Evolutionary conservation across 2,888 invertebrate species (phyloP).

Genomic region (Cryptocephalus primarius): DNA sequence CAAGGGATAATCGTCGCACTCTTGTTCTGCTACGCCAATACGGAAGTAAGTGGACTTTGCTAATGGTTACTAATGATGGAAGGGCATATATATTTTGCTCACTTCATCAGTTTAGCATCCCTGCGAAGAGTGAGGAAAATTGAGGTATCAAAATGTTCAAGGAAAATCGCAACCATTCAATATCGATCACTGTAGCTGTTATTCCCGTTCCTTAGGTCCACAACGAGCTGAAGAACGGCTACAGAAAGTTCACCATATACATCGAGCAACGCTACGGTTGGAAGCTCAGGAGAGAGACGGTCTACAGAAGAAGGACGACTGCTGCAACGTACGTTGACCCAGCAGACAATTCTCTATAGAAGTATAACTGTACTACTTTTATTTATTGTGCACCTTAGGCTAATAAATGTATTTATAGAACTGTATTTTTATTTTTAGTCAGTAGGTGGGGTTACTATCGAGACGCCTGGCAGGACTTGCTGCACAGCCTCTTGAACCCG

Average conservation of each 20-base stretch:
- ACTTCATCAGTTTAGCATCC: too few species aligned
- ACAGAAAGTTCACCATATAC: constrained; percentile 18
- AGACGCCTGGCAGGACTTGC: constrained; percentile 38
- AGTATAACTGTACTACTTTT: too few species aligned
- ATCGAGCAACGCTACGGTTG: constrained; percentile 18
- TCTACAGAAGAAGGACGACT: constrained; percentile 15
- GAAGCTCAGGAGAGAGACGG: constrained; percentile 11
- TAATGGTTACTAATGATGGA: too few species aligned
- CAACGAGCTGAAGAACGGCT: constrained; percentile 21
- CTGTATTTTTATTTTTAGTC: too few species aligned
- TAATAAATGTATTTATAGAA: too few species aligned
- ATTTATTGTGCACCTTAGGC: too few species aligned
- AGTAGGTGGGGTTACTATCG: too few species aligned
- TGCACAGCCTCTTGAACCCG: constrained; percentile 48
- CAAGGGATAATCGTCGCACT: constrained; percentile 54
- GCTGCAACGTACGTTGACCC: constrained; percentile 17
- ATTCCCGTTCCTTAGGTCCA: constrained; percentile 18
- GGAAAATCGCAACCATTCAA: too few species aligned
- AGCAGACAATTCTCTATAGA: neutral
- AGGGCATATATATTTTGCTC: neutral
- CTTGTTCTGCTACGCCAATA: constrained; percentile 55
- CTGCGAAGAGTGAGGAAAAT: too few species aligned
- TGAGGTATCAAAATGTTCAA: too few species aligned
- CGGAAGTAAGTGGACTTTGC: constrained; percentile 37
- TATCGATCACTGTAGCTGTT: too few species aligned